Conservation (phyloP, 2,888 invertebrate species). For the Archips xylosteana region DNA sequence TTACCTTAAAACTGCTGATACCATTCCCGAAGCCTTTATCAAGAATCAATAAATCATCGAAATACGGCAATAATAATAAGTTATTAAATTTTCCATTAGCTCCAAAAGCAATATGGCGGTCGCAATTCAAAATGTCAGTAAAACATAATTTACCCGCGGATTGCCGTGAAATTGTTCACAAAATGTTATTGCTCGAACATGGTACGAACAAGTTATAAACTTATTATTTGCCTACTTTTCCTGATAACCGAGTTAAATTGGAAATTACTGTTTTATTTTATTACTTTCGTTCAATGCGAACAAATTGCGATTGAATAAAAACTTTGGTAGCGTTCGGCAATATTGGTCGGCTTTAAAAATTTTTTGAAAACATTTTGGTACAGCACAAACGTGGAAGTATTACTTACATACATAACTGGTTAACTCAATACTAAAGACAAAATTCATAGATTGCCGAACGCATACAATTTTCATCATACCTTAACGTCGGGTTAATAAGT, state of each 20-base stretch:
- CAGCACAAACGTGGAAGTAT: too few relatives aligned
- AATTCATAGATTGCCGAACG: too few relatives aligned
- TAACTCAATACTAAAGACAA: too few relatives aligned
- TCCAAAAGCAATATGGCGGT: slow-evolving; percentile 27
- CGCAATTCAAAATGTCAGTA: slow-evolving; percentile 38
- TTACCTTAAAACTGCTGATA: background rate
- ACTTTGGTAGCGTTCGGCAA: background rate
- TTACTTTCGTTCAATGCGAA: slow-evolving; percentile 12
- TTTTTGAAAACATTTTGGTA: too few relatives aligned
- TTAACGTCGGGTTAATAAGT: too few relatives aligned
- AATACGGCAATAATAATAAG: slow-evolving; percentile 41
- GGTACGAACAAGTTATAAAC: slow-evolving; percentile 41
- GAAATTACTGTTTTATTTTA: slow-evolving; percentile 38
- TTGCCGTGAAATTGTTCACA: slow-evolving; percentile 49
- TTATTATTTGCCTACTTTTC: slow-evolving; percentile 39
- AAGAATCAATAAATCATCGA: slow-evolving; percentile 37
- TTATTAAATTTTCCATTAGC: slow-evolving; percentile 41
- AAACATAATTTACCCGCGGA: slow-evolving; percentile 39
- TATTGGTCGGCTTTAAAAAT: too few relatives aligned
- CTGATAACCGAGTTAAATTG: slow-evolving; percentile 38
- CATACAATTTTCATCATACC: too few relatives aligned
- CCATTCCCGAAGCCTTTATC: slow-evolving; percentile 24
- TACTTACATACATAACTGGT: too few relatives aligned
- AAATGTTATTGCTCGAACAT: slow-evolving; percentile 43
- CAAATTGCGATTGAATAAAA: slow-evolving; percentile 5